A percentile compares a stretch with the other conserved stretches of the same genome.
Evolutionary conservation across 2,113 vertebrate species (phyloP).

Genomic region (Xenopus laevis): DNA sequence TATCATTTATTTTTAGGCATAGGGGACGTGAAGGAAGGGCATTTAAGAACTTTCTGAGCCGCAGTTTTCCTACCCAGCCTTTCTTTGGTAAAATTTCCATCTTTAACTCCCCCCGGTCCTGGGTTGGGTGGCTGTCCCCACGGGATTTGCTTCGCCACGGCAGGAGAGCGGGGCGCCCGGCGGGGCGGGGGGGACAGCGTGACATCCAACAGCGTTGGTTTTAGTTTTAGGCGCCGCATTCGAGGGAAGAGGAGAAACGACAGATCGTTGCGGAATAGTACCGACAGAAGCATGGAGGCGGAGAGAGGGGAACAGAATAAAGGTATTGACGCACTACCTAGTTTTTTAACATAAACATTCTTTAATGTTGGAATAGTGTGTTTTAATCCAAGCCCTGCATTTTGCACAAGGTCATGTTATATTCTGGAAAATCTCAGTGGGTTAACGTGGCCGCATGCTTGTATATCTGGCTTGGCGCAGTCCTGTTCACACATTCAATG

Average conservation of each 20-base stretch:
- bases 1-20: no score
- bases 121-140: slow-evolving; percentile 4
- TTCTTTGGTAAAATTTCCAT: background rate
- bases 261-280: background rate
- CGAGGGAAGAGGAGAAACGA: background rate
- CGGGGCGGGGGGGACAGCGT: slow-evolving; percentile 39
- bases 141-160: slow-evolving; percentile 38
- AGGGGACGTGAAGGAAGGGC: background rate
- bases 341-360: no score
- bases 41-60: no score
- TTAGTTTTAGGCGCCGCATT: background rate
- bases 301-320: slow-evolving; percentile 26
- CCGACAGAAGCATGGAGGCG: slow-evolving; percentile 16
- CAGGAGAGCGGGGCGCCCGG: slow-evolving; percentile 41
- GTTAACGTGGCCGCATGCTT: no score
- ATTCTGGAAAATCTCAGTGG: no score
- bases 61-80: background rate
- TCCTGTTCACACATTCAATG: no score
- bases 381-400: no score
- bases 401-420: no score
- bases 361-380: no score
- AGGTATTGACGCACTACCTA: background rate
- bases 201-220: slow-evolving; percentile 25
- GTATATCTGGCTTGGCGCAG: no score
- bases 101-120: background rate